A percentile compares a stretch with the other conserved stretches of the same genome.
phyloP scores from a whole-genome alignment of 1,140 invertebrate genomes.

The Nasonia vitripennis region DNA sequence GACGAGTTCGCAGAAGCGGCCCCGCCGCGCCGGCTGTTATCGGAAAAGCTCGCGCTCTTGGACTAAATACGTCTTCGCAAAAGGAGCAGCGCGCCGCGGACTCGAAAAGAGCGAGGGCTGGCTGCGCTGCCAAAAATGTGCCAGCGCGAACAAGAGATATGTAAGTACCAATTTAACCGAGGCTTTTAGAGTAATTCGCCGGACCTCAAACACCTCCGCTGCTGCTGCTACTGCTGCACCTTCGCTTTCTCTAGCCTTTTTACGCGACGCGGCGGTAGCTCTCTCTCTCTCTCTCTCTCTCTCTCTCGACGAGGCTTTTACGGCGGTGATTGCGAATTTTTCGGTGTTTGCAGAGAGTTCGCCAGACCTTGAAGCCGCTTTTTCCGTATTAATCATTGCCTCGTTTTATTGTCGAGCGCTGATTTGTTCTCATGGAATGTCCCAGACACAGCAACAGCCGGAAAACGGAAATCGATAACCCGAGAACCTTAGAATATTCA shows the following conservation, averaged over 20 bases:
- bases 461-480: too few species aligned
- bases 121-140: constrained; percentile 72
- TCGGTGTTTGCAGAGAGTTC: constrained; percentile 33
- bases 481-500: too few species aligned
- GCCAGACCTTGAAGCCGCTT: background rate
- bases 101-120: constrained; percentile 50
- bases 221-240: background rate
- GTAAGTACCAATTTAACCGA: constrained; percentile 73
- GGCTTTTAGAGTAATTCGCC: constrained; percentile 65
- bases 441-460: background rate
- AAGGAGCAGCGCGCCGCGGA: constrained; percentile 49
- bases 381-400: constrained; percentile 32
- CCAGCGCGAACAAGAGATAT: constrained; percentile 70
- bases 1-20: constrained; percentile 45
- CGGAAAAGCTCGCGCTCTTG: constrained; percentile 60
- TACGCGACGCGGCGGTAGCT: background rate
- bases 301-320: constrained; percentile 20
- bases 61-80: constrained; percentile 66
- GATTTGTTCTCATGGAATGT: constrained; percentile 10
- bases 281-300: background rate
- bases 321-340: background rate
- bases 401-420: background rate
- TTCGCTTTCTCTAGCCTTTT: background rate
- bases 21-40: constrained; percentile 50
- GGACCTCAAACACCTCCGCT: constrained; percentile 60